Conservation (phyloP, 2,113 vertebrate species). For the Herpetotheres cachinnans region DNA sequence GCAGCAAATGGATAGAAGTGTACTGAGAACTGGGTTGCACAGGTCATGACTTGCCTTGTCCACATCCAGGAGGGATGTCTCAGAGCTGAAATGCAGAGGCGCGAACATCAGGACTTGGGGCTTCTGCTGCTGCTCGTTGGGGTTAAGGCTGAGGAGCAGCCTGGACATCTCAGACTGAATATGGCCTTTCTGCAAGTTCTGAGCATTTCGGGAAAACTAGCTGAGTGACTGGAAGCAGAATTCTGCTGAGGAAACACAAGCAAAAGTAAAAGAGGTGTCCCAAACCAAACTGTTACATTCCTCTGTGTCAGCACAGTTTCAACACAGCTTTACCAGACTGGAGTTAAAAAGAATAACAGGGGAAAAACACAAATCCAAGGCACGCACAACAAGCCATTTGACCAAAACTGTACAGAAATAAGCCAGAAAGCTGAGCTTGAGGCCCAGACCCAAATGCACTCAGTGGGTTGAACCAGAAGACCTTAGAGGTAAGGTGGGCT, state of each 20-base stretch:
- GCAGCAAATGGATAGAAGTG: not conserved
- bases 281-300: not conserved
- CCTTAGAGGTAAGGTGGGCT: not conserved
- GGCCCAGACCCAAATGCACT: not conserved
- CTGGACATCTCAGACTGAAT: not conserved
- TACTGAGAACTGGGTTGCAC: not conserved
- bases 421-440: not conserved
- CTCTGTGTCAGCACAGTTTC: not conserved
- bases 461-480: not conserved
- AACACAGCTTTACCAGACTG: not conserved
- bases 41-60: too few species aligned
- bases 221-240: not conserved
- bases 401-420: not conserved
- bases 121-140: not conserved
- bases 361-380: not conserved
- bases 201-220: not conserved
- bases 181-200: not conserved
- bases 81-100: not conserved
- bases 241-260: not conserved
- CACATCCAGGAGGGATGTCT: not conserved
- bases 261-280: not conserved
- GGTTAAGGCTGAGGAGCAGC: not conserved
- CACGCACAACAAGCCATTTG: rapidly evolving
- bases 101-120: not conserved
- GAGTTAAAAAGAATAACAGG: not conserved